Conservation (phyloP, 2,113 vertebrate species). For the Myocastor coypus region DNA sequence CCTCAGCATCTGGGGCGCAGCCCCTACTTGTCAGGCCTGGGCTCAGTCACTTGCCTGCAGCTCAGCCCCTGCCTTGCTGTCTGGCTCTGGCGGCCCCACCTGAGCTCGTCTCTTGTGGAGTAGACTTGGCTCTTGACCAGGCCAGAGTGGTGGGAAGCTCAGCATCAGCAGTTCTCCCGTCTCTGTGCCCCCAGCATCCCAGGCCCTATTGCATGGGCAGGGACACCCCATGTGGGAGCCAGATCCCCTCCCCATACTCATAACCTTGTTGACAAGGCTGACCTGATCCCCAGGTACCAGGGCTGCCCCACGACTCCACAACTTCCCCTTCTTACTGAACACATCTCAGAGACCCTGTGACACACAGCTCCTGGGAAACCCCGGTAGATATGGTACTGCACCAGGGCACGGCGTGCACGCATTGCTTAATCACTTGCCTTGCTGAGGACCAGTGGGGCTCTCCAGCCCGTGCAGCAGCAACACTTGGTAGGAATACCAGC, state of each 20-base stretch:
- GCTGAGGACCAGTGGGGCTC: not conserved
- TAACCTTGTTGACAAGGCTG: not conserved
- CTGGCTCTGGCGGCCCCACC: not conserved
- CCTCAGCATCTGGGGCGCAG: not conserved
- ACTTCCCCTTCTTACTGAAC: not conserved
- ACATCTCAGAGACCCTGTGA: not conserved
- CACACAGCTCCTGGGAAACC: not conserved
- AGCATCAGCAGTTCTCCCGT: not conserved
- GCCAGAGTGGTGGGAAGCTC: not conserved
- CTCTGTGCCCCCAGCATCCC: not conserved
- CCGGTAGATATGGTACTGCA: not conserved
- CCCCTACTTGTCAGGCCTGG: not conserved
- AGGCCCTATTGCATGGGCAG: not conserved
- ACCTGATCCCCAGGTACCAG: not conserved
- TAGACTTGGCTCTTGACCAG: conserved; percentile 44
- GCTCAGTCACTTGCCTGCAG: not conserved
- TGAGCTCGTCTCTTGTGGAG: not conserved
- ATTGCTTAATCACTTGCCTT: not conserved
- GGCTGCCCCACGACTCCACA: not conserved
- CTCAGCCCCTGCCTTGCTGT: not conserved
- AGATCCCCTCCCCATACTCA: not conserved
- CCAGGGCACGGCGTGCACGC: rapidly evolving
- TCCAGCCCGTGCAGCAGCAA: not conserved
- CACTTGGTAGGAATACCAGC: not conserved
- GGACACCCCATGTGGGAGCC: not conserved